Evolutionary conservation across 2,113 vertebrate genomes (phyloP).

Genomic region (Pelobates fuscus): DNA sequence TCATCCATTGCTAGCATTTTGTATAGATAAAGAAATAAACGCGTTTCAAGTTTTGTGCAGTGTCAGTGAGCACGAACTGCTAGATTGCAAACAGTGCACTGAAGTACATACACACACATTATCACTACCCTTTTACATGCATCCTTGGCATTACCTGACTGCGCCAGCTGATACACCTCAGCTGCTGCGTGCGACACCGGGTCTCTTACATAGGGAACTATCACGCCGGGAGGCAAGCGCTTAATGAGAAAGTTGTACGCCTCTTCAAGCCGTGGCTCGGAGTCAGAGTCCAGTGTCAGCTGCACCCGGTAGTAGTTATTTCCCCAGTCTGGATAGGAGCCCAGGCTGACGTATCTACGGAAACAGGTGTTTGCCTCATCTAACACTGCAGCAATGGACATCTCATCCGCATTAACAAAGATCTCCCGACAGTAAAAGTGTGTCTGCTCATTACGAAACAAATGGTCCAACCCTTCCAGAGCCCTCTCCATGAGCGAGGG

Average conservation of each 20-base stretch:
- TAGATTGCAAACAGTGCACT: no score
- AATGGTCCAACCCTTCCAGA: slow-evolving; percentile 76
- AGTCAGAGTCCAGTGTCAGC: slow-evolving; percentile 85
- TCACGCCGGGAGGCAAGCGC: slow-evolving; percentile 69
- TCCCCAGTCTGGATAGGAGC: slow-evolving; percentile 93
- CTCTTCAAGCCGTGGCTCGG: slow-evolving; percentile 72
- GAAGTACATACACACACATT: no score
- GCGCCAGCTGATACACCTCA: slow-evolving; percentile 81
- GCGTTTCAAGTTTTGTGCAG: no score
- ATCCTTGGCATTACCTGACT: slow-evolving; percentile 71
- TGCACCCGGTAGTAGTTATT: slow-evolving; percentile 90
- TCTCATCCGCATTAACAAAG: slow-evolving; percentile 79
- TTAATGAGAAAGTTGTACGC: slow-evolving; percentile 72
- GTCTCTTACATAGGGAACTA: slow-evolving; percentile 74
- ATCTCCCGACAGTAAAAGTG: slow-evolving; percentile 77
- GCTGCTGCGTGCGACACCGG: slow-evolving; percentile 68
- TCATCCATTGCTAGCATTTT: no score
- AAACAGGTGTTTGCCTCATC: slow-evolving; percentile 69
- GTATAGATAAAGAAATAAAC: no score
- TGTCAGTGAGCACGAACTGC: no score
- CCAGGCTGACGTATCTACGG: slow-evolving; percentile 72
- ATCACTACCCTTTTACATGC: no score
- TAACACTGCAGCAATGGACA: slow-evolving; percentile 71
- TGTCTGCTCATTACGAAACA: slow-evolving; percentile 76
- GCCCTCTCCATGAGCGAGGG: slow-evolving; percentile 80